phyloP scores from a whole-genome alignment of 2,113 vertebrate genomes.

The Thalassoma bifasciatum region DNA sequence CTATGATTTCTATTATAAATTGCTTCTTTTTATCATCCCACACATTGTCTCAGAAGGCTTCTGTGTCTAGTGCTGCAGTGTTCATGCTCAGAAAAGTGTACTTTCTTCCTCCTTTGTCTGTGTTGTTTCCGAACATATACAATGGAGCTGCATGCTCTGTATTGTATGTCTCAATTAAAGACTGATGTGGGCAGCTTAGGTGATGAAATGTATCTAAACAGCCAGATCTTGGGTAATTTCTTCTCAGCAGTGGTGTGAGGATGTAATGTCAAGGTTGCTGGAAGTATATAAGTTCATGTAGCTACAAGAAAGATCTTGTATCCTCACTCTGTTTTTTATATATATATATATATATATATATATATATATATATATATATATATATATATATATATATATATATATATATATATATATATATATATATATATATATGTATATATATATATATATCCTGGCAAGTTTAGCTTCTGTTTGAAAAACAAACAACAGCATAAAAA shows the following conservation, averaged over 20 bases:
- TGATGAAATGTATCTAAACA: conserved; percentile 1
- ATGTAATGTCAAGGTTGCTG: too few relatives aligned
- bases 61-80: conserved; percentile 72
- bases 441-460: too few relatives aligned
- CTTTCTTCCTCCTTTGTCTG: conserved; percentile 58
- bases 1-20: conserved; percentile 63
- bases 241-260: conserved; percentile 18
- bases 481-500: too few relatives aligned
- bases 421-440: too few relatives aligned
- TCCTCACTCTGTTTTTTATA: too few relatives aligned
- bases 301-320: too few relatives aligned
- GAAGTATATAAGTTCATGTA: too few relatives aligned
- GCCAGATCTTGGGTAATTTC: conserved; percentile 15
- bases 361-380: too few relatives aligned
- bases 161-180: conserved; percentile 54
- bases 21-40: conserved; percentile 77
- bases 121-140: conserved; percentile 53
- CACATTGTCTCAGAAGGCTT: conserved; percentile 80
- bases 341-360: too few relatives aligned
- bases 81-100: conserved; percentile 70
- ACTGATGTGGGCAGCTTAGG: not conserved
- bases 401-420: too few relatives aligned
- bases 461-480: too few relatives aligned
- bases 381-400: too few relatives aligned
- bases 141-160: conserved; percentile 60